A percentile compares a stretch with the other conserved stretches of the same genome.
Conservation (phyloP, 2,797 vertebrate genomes). For the Eidolon dupreanum region DNA sequence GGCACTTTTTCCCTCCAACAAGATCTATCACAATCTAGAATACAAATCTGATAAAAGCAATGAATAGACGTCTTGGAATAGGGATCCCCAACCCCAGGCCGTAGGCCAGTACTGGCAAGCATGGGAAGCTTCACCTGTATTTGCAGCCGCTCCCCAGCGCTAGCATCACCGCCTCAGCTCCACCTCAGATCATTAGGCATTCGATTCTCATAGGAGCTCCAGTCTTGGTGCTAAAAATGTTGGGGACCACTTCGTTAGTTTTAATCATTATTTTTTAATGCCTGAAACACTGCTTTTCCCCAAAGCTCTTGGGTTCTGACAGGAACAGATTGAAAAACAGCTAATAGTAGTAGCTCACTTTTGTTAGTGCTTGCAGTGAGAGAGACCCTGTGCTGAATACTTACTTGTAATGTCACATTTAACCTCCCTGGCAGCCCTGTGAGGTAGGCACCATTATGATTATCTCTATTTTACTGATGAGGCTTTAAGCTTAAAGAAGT, state of each 20-base stretch:
- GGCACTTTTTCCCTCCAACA: neutral
- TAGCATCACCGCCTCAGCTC: no score
- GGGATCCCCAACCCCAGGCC: no score
- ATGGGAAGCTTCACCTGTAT: no score
- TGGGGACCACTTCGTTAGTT: neutral
- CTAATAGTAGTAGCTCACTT: neutral
- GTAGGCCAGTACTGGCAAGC: no score
- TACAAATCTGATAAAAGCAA: constrained; percentile 31
- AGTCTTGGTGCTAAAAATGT: no score
- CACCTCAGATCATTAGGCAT: no score
- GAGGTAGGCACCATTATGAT: neutral
- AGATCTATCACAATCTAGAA: neutral
- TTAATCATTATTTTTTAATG: constrained; percentile 17
- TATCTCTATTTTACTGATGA: neutral
- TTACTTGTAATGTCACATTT: neutral
- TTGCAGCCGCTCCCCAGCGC: no score
- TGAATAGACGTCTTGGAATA: neutral
- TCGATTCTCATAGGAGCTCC: no score
- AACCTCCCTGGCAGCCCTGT: neutral
- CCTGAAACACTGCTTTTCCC: neutral
- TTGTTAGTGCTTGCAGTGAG: neutral
- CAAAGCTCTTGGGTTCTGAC: neutral
- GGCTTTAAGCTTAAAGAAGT: neutral
- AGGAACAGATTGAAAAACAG: neutral
- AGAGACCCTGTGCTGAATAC: neutral